Evolutionary conservation across 2,797 vertebrate genomes (phyloP).

Genomic region (Cossypha caffra): DNA sequence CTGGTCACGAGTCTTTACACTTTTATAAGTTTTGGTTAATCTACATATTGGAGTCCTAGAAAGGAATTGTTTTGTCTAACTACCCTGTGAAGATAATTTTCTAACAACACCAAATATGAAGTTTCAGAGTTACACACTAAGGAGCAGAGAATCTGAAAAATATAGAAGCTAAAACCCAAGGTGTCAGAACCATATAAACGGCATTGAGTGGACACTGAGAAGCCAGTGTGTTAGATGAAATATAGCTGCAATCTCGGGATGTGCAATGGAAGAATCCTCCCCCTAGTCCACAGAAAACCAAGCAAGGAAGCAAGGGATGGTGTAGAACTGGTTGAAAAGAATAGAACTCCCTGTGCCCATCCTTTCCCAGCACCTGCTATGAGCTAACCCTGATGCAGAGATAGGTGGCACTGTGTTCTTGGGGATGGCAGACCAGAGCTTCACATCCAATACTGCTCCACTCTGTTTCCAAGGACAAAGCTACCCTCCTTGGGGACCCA

Average conservation of each 20-base stretch:
- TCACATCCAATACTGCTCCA: accelerated
- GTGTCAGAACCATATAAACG: background rate
- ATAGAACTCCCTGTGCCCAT: accelerated
- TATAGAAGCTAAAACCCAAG: too few relatives aligned
- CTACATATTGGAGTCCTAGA: too few relatives aligned
- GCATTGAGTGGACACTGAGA: background rate
- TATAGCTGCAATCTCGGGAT: background rate
- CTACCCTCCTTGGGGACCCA: background rate
- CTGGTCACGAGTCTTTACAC: too few relatives aligned
- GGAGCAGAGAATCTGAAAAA: too few relatives aligned
- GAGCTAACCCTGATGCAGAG: background rate
- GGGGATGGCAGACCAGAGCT: background rate
- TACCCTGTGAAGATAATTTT: too few relatives aligned
- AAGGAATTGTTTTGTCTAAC: too few relatives aligned
- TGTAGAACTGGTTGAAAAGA: background rate
- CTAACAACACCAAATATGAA: too few relatives aligned
- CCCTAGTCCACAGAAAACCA: background rate
- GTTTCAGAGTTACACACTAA: too few relatives aligned
- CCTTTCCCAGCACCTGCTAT: accelerated
- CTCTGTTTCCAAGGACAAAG: background rate
- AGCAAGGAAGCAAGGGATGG: background rate
- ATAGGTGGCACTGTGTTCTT: conserved; percentile 31
- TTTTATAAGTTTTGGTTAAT: too few relatives aligned
- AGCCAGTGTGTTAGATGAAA: background rate
- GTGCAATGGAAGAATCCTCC: background rate